phyloP scores from a whole-genome alignment of 1,140 invertebrate species.

The Neodiprion fabricii region DNA sequence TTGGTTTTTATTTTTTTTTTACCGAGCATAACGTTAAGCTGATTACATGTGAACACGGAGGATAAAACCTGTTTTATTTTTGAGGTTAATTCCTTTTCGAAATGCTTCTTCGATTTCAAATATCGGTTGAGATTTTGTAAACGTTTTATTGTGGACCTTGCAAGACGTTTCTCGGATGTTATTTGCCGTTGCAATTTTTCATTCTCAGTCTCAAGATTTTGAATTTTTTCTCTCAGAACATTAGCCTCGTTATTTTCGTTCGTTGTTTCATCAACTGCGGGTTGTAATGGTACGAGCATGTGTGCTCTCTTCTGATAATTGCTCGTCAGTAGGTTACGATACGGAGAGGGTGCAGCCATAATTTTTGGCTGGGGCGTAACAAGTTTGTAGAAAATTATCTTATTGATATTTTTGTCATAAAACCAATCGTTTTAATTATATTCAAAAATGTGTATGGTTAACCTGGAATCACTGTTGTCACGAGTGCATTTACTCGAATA shows the following conservation, averaged over 20 bases:
- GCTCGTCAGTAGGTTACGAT: too few relatives aligned
- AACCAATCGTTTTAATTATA: neutral
- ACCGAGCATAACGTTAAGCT: neutral
- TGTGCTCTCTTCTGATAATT: too few relatives aligned
- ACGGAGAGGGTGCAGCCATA: too few relatives aligned
- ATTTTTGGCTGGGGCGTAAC: too few relatives aligned
- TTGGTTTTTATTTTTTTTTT: neutral
- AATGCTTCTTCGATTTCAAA: neutral
- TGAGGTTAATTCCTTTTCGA: neutral
- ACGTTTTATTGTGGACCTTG: neutral
- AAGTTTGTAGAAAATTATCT: slow-evolving; percentile 12
- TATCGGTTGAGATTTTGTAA: neutral
- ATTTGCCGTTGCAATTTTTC: neutral
- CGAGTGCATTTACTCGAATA: too few relatives aligned
- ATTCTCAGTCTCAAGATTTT: neutral
- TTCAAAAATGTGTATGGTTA: slow-evolving; percentile 1
- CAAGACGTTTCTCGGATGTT: neutral
- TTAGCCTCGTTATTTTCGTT: neutral
- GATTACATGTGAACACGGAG: neutral
- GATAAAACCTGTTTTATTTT: slow-evolving; percentile 3
- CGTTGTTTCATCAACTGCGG: neutral
- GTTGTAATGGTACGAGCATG: neutral
- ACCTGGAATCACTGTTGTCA: neutral
- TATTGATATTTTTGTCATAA: neutral
- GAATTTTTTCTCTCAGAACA: neutral